Conservation (phyloP, 2,113 vertebrate genomes). For the Corythornis madagascariensis region DNA sequence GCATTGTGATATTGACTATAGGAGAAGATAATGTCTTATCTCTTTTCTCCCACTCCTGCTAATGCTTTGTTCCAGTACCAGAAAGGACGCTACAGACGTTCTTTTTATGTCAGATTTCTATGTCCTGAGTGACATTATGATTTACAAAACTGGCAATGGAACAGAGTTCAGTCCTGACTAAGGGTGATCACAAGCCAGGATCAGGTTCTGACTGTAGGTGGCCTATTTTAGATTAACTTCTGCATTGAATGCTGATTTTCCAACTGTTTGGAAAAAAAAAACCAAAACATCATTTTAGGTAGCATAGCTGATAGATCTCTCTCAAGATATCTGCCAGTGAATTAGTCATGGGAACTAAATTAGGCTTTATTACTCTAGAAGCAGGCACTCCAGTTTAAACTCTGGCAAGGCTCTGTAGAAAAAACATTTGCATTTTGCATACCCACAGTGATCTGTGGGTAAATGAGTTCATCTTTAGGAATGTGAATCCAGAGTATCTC, state of each 20-base stretch:
- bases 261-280: background rate
- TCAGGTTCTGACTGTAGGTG: background rate
- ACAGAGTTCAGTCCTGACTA: background rate
- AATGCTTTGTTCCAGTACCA: background rate
- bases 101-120: background rate
- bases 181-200: background rate
- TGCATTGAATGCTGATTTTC: background rate
- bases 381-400: background rate
- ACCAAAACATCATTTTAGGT: background rate
- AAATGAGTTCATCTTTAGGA: background rate
- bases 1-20: background rate
- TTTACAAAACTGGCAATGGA: background rate
- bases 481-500: background rate
- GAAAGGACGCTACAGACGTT: background rate
- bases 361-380: background rate
- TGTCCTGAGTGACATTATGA: background rate
- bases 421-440: background rate
- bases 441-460: background rate
- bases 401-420: background rate
- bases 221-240: background rate
- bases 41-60: background rate
- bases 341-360: background rate
- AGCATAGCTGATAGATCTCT: background rate
- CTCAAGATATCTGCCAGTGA: background rate
- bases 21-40: background rate